Percentiles rank a stretch among this genome's conserved stretches.
phyloP scores from a whole-genome alignment of 2,888 invertebrate genomes.

The Papilio protenor region DNA sequence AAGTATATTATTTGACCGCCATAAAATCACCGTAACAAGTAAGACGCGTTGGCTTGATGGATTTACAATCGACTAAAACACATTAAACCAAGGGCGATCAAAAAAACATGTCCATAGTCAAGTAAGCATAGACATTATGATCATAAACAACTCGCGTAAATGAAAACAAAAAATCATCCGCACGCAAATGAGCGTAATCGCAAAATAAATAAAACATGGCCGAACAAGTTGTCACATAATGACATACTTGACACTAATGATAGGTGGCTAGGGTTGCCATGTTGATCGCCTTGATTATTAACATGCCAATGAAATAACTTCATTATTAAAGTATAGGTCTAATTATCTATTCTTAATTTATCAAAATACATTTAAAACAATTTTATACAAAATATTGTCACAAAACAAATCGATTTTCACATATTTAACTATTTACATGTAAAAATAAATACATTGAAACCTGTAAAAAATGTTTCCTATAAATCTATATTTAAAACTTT shows the following conservation, averaged over 20 bases:
- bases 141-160: slow-evolving; percentile 48
- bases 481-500: not conserved
- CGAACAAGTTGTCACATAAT: slow-evolving; percentile 62
- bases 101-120: slow-evolving; percentile 24
- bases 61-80: slow-evolving; percentile 30
- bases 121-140: slow-evolving; percentile 16
- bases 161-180: slow-evolving; percentile 53
- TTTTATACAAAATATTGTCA: too few species aligned
- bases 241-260: slow-evolving; percentile 69
- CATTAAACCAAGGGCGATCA: slow-evolving; percentile 27
- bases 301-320: slow-evolving; percentile 32
- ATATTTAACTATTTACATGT: not conserved
- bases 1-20: slow-evolving; percentile 1
- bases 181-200: slow-evolving; percentile 52
- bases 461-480: not conserved
- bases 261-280: slow-evolving; percentile 50
- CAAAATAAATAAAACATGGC: slow-evolving; percentile 55
- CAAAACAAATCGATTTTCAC: not conserved
- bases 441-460: not conserved
- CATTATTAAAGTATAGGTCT: not conserved
- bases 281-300: slow-evolving; percentile 25
- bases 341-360: not conserved
- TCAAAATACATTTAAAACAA: too few species aligned
- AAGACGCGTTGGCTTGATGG: slow-evolving; percentile 26
- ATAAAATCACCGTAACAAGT: slow-evolving; percentile 12